These are phyloP conservation scores for Cervus canadensis DNA, from an alignment of 2,113 vertebrate genomes.

Conservation along the genomic window DNA sequence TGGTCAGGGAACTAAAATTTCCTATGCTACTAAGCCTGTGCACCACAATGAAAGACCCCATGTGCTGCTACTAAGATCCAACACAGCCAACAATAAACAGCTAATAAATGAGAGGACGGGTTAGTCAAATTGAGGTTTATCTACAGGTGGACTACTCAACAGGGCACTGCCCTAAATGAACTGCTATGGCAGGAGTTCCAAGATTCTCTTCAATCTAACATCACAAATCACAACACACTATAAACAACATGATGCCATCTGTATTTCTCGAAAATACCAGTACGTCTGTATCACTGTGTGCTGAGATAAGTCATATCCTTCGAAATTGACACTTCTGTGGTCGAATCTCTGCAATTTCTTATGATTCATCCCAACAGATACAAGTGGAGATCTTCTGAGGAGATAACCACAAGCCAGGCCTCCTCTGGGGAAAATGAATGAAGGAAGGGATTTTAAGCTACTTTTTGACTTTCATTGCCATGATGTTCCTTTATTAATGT, in stretches of 20 bases:
- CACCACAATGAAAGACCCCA: not conserved
- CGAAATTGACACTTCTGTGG: not conserved
- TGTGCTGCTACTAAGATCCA: not conserved
- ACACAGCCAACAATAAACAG: not conserved
- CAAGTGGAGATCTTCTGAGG: not conserved
- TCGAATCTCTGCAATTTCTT: not conserved
- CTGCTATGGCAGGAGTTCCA: not conserved
- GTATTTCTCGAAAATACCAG: not conserved
- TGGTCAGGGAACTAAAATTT: not conserved
- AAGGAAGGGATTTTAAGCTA: not conserved
- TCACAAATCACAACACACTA: not conserved
- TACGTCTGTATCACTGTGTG: not conserved
- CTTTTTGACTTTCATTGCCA: not conserved
- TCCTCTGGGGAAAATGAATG: not conserved
- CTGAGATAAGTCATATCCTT: not conserved
- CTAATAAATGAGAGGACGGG: not conserved
- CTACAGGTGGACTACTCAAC: not conserved
- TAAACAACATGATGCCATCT: not conserved
- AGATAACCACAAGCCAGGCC: not conserved
- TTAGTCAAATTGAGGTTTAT: not conserved
- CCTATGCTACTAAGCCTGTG: not conserved
- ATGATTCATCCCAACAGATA: not conserved
- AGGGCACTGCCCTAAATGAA: not conserved
- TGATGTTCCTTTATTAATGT: not conserved
- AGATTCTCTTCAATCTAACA: not conserved